These are phyloP conservation scores for Mechanitis messenoides DNA, from an alignment of 2,888 invertebrate species.

Conservation along the genomic window DNA sequence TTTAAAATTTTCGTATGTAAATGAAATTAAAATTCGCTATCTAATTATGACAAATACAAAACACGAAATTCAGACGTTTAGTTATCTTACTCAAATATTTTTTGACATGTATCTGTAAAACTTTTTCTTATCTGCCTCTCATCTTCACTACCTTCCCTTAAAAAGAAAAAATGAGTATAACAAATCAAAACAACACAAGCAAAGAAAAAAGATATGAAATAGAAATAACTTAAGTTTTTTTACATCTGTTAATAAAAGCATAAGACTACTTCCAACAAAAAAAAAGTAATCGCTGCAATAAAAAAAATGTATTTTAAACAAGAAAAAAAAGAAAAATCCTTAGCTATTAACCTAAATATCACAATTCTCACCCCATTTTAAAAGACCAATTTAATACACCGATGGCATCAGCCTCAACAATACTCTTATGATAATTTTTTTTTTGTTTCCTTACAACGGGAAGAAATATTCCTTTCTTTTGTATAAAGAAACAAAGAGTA, in stretches of 20 bases:
- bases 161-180: neutral
- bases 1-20: conserved; percentile 2
- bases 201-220: neutral
- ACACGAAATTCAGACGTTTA: too few species aligned
- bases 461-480: neutral
- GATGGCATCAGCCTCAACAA: neutral
- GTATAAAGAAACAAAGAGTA: too few species aligned
- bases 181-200: neutral
- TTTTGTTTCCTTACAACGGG: neutral
- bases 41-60: neutral
- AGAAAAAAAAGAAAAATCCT: neutral
- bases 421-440: conserved; percentile 4
- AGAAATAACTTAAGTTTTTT: neutral
- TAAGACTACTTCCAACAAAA: neutral
- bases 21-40: neutral
- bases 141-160: neutral
- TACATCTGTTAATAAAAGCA: neutral
- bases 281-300: neutral
- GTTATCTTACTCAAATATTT: too few species aligned
- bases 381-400: conserved; percentile 1
- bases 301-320: neutral
- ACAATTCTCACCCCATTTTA: conserved; percentile 1
- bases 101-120: neutral
- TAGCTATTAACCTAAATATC: conserved; percentile 5
- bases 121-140: neutral